phyloP scores from a whole-genome alignment of 2,113 vertebrate species.

The Callipepla californica region DNA sequence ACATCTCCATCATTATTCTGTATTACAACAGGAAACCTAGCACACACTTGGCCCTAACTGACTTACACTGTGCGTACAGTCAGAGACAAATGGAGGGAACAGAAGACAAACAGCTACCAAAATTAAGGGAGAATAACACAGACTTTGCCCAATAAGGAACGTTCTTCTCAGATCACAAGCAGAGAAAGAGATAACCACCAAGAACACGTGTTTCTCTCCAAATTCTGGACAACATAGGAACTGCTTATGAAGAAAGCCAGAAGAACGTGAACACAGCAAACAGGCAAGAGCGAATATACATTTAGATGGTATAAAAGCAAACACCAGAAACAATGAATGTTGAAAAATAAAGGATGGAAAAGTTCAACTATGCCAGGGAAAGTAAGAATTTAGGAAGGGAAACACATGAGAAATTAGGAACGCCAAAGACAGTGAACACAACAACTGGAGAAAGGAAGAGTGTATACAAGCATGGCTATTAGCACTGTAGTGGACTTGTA shows the following conservation, averaged over 20 bases:
- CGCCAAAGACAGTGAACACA: background rate
- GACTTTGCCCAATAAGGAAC: background rate
- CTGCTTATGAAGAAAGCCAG: background rate
- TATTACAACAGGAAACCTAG: constrained; percentile 3
- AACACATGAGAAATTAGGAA: background rate
- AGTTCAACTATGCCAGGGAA: background rate
- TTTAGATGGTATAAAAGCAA: background rate
- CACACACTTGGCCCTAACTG: background rate
- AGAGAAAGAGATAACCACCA: constrained; percentile 6
- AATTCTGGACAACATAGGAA: background rate
- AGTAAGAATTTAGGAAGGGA: background rate
- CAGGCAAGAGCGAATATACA: background rate
- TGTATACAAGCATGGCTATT: background rate
- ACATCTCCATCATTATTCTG: background rate
- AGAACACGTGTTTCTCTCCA: background rate
- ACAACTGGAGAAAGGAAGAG: background rate
- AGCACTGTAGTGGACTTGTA: background rate
- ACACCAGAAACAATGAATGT: background rate
- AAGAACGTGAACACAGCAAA: background rate
- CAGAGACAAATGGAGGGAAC: constrained; percentile 9
- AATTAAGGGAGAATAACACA: background rate
- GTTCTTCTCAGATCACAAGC: background rate
- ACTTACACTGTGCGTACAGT: background rate
- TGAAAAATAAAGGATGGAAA: background rate
- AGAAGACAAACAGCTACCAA: background rate